Evolutionary conservation across 2,888 invertebrate species (phyloP).

Genomic region (Scrobipalpa atriplicella): DNA sequence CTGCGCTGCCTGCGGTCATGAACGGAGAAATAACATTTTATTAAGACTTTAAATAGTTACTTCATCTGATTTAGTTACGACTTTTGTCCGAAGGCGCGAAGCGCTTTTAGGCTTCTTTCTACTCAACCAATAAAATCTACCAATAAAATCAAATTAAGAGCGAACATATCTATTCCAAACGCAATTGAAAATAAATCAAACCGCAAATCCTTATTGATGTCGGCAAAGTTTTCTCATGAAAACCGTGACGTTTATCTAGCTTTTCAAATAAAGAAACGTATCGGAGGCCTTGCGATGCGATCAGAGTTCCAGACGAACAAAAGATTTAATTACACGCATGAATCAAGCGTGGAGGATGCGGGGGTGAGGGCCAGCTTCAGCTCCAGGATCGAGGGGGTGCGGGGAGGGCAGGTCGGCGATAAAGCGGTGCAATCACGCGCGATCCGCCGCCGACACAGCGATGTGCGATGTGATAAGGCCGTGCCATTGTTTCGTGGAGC

Average conservation of each 20-base stretch:
- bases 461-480: slow-evolving; percentile 60
- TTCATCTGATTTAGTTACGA: slow-evolving; percentile 27
- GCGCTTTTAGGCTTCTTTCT: slow-evolving; percentile 18
- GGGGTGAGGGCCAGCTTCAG: slow-evolving; percentile 37
- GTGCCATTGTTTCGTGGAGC: slow-evolving; percentile 59
- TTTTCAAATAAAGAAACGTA: slow-evolving; percentile 65
- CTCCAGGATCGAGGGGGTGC: slow-evolving; percentile 34
- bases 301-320: slow-evolving; percentile 68
- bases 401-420: slow-evolving; percentile 55
- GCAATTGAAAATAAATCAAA: slow-evolving; percentile 53
- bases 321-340: slow-evolving; percentile 83
- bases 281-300: slow-evolving; percentile 64
- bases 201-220: slow-evolving; percentile 64
- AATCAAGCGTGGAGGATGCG: slow-evolving; percentile 69
- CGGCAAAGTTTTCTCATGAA: slow-evolving; percentile 53
- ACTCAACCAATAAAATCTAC: too few species aligned
- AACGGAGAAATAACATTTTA: slow-evolving; percentile 47
- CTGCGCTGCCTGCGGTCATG: slow-evolving; percentile 54
- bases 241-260: slow-evolving; percentile 47
- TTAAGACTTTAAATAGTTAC: slow-evolving; percentile 30
- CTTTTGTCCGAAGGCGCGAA: slow-evolving; percentile 22
- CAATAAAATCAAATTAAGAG: slow-evolving; percentile 18
- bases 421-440: slow-evolving; percentile 67
- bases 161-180: slow-evolving; percentile 26
- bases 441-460: slow-evolving; percentile 47